Conservation (phyloP, 2,888 invertebrate genomes). For the Anoplius nigerrimus region DNA sequence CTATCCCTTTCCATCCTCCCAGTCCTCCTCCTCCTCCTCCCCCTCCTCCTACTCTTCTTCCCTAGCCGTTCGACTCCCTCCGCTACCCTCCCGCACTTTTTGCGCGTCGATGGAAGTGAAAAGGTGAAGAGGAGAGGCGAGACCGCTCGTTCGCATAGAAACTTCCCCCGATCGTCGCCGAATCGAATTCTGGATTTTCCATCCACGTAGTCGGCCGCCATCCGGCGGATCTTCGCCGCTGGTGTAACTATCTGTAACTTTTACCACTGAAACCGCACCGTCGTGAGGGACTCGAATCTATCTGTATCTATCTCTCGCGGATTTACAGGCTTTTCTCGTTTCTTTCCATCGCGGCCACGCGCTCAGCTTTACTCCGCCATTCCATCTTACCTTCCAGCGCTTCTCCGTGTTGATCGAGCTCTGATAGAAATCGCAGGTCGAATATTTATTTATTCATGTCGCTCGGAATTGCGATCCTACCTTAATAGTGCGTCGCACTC, state of each 20-base stretch:
- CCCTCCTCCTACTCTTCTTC: slow-evolving; percentile 1
- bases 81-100: slow-evolving; percentile 4
- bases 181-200: slow-evolving; percentile 49
- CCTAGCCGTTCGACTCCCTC: slow-evolving; percentile 1
- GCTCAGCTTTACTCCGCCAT: background rate
- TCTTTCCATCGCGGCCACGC: background rate
- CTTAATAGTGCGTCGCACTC: too few relatives aligned
- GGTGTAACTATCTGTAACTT: slow-evolving; percentile 32
- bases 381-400: too few relatives aligned
- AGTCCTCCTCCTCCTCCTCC: background rate
- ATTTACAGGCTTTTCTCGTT: slow-evolving; percentile 7
- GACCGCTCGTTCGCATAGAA: slow-evolving; percentile 43
- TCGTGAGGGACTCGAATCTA: slow-evolving; percentile 10
- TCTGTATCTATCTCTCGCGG: slow-evolving; percentile 14
- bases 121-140: background rate
- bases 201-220: slow-evolving; percentile 27
- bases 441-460: too few relatives aligned
- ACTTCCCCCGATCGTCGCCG: slow-evolving; percentile 45
- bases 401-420: too few relatives aligned
- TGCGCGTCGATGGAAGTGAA: slow-evolving; percentile 20
- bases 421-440: too few relatives aligned
- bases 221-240: background rate
- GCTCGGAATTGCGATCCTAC: too few relatives aligned
- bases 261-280: slow-evolving; percentile 29
- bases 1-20: background rate